Base-by-base conservation (phyloP, 1,140 invertebrate species). In the Ceratina japonica region DNA sequence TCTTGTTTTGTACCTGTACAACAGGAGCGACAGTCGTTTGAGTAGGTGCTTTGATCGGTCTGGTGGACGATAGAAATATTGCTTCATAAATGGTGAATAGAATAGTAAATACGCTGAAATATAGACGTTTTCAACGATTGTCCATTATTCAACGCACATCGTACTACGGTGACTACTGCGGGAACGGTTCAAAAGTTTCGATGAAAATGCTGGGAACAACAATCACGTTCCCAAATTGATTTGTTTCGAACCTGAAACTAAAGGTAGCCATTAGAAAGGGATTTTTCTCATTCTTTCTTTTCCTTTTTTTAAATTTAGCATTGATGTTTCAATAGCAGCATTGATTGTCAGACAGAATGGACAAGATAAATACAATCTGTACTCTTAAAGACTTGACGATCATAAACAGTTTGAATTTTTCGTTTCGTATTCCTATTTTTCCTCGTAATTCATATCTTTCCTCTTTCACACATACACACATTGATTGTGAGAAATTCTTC, bases 71-170 rank as follows among this genome's bases (percentile, higher is more conserved):
- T 22, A 51, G 20, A 72, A 62, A 62, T 62, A 62, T 59, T 72
- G 37, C 20, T 44, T 71, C 56, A 44, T 61, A 71, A 58, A 59
- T 37, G 56, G 16, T 20, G 66, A 20, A 71, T 73, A 2, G 5
- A 4, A 31, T 31, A 31, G 27, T 31, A 31, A 31, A 31, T 31
- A 31, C 10, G 0, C 37, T 15, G 71, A 63, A 73, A n/a, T 37
- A 44, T 62, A 51, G 4, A 10, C 58, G n/a, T 51, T 63, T 62
- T 10, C 22, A 22, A 73, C 37, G 18, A 24, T 22, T 3, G 71
- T 73, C 58, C 62, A 63, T 73, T 73, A 73, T 59, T 71, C 15
- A 31, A 16, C 20, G 31, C 22, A 12, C 37, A 49, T 20, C 20
- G 27, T 22, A 0, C 1, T 58, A 27, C 16, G 3, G 20, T 18